These are phyloP conservation scores for Calypte anna DNA, from an alignment of 2,113 vertebrate species.

Conservation along the genomic window DNA sequence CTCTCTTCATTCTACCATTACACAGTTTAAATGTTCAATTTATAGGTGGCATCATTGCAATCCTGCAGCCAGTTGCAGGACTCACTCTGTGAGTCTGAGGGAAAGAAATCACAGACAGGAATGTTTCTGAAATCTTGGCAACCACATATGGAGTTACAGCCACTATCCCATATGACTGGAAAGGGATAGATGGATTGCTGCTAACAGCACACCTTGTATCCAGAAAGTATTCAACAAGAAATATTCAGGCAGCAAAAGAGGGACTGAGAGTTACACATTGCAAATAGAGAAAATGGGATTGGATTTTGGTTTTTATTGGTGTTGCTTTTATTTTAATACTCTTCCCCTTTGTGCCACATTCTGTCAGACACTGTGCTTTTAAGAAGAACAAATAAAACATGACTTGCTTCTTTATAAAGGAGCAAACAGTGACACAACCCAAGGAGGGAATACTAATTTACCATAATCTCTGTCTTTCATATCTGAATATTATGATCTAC, in stretches of 20 bases:
- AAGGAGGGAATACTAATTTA: background rate
- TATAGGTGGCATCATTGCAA: background rate
- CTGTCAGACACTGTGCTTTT: background rate
- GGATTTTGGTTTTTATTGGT: no score
- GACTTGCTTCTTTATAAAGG: background rate
- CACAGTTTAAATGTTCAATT: background rate
- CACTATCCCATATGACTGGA: fast-evolving
- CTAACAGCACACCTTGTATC: background rate
- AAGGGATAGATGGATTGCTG: background rate
- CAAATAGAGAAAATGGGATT: background rate
- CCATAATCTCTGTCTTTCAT: background rate
- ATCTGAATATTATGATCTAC: background rate
- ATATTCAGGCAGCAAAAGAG: background rate
- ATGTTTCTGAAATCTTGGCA: background rate
- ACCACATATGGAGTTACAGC: background rate
- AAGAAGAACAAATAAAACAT: background rate
- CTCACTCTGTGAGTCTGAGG: background rate
- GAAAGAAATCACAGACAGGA: background rate
- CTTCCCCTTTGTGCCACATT: background rate
- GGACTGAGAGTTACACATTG: background rate
- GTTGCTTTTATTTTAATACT: background rate
- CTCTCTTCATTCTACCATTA: background rate
- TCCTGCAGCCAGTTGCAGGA: background rate
- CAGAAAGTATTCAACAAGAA: background rate
- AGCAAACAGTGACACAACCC: background rate